Base-by-base conservation (phyloP, 2,113 vertebrate species). In the Phyllostomus hastatus region DNA sequence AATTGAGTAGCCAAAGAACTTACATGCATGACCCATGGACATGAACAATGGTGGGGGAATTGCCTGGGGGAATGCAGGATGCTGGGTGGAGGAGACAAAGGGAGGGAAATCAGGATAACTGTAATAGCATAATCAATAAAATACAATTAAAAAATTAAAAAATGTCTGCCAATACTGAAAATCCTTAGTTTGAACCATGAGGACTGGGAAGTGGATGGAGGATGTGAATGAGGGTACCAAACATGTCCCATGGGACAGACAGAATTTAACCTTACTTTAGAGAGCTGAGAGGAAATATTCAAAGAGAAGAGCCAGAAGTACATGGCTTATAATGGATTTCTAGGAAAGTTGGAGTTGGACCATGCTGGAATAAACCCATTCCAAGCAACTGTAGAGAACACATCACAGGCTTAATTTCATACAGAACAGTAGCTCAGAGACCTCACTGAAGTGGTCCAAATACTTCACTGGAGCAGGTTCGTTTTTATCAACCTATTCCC, bases 371-470 rank as follows among this genome's bases (percentile, higher is more conserved):
- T 66, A 91, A 86, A 96, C 4, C 24, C 38, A 78, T 87, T 91
- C 10, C 3, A 94, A 86, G 28, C 17, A 81, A 72, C 24, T 91
- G 10, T 93, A 2, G 54, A 95, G 28, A 78, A 46, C 5, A 75
- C 31, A 5, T 67, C 43, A 93, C 88, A 94, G 41, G 91, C 28
- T 81, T 91, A 82, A 85, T 88, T 38, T 94, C 35, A 91, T 50
- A 92, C 7, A 80, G 72, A 95, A 41, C 3, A 89, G 75, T 69
- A 75, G 22, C 50, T 92, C 26, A 38, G 38, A 70, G 11, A 75
- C 86, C n/a, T 96, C 70, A 66, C 20, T 90, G 82, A 95, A 50
- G 52, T 94, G 64, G 20, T 67, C 5, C 20, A 89, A 95, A 90
- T 79, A 54, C 76, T 82, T 76, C 59, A 9, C 85, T 75, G 20